phyloP scores from a whole-genome alignment of 2,888 invertebrate genomes.

The Pimpla rufipes region DNA sequence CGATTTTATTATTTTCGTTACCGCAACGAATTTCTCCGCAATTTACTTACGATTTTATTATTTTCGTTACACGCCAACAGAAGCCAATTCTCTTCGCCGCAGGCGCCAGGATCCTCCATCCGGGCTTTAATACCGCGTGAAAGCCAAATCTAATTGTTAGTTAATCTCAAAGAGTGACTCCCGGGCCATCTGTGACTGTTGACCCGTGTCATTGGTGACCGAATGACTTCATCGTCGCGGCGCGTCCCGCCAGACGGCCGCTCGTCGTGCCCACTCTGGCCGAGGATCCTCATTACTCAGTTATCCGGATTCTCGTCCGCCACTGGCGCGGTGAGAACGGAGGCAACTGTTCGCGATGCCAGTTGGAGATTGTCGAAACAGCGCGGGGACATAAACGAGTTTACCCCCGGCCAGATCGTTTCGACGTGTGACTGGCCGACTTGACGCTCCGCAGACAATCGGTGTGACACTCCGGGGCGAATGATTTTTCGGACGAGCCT shows the following conservation, averaged over 20 bases:
- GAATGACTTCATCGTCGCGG: conserved; percentile 47
- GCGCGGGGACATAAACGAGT: conserved; percentile 42
- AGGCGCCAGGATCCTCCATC: neutral
- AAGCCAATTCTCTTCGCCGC: neutral
- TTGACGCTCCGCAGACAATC: conserved; percentile 12
- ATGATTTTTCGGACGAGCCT: conserved; percentile 26
- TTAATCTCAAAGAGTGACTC: conserved; percentile 82
- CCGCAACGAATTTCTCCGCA: neutral
- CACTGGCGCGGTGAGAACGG: conserved; percentile 7
- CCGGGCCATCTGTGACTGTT: conserved; percentile 82
- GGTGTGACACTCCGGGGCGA: neutral
- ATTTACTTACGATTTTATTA: neutral
- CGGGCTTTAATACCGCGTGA: conserved; percentile 20
- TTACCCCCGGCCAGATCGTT: conserved; percentile 3
- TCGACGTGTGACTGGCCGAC: neutral
- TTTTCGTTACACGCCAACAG: neutral
- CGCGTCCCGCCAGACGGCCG: conserved; percentile 40
- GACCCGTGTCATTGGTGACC: conserved; percentile 65
- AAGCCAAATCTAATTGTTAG: conserved; percentile 81
- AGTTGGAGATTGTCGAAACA: conserved; percentile 45
- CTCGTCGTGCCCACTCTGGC: conserved; percentile 14
- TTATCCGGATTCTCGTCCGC: conserved; percentile 38
- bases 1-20: neutral
- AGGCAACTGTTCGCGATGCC: conserved; percentile 39
- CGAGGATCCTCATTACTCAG: conserved; percentile 40